phyloP scores from a whole-genome alignment of 2,888 invertebrate genomes.

The Lamellibrachia satsuma region DNA sequence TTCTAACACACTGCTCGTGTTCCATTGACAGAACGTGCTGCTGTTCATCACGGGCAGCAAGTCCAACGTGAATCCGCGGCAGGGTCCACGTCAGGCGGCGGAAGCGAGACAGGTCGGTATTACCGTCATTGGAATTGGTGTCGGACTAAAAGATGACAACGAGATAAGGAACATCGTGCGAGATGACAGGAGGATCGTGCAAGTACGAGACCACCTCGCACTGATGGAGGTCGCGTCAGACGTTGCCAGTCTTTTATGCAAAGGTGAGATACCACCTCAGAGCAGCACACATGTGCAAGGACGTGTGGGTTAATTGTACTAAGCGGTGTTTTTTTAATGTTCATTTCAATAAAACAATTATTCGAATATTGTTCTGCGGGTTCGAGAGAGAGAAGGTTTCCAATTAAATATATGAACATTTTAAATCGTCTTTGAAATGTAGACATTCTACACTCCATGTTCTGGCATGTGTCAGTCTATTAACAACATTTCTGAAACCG shows the following conservation, averaged over 20 bases:
- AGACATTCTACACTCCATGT: no score
- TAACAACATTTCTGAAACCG: no score
- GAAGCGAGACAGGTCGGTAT: not conserved
- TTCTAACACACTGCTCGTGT: not conserved
- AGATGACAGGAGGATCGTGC: not conserved
- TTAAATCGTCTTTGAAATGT: no score
- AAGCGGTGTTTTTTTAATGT: no score
- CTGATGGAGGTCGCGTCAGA: not conserved
- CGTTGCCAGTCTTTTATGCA: not conserved
- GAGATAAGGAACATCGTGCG: not conserved
- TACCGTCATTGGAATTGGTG: not conserved
- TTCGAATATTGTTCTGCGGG: no score
- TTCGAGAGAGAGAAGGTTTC: no score
- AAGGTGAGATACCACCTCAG: not conserved
- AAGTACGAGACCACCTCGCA: not conserved
- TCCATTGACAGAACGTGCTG: not conserved
- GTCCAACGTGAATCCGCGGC: not conserved
- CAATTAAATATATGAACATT: no score
- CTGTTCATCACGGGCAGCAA: not conserved
- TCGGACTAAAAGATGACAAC: not conserved
- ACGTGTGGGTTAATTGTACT: no score
- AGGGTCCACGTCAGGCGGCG: not conserved
- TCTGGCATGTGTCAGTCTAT: no score
- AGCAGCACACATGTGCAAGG: no score
- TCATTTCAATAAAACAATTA: no score